Evolutionary conservation across 2,888 invertebrate species (phyloP).

Genomic region (Scaptodrosophila latifasciaeformis): DNA sequence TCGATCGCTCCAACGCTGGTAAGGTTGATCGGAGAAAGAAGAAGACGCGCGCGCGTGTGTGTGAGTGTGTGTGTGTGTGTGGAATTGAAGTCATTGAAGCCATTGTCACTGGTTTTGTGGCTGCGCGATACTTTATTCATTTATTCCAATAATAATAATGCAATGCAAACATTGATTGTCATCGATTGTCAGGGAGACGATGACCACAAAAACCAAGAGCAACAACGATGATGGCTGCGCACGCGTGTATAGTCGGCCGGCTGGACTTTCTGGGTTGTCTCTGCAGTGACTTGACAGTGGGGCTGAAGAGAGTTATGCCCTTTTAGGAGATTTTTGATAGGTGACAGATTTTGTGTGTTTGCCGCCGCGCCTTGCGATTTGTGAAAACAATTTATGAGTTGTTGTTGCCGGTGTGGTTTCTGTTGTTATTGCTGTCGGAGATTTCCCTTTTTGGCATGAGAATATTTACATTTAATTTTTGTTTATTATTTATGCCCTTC

Average conservation of each 20-base stretch:
- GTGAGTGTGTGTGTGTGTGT: conserved; percentile 18
- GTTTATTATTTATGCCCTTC: conserved; percentile 52
- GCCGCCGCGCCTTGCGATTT: conserved; percentile 41
- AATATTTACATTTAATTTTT: conserved; percentile 54
- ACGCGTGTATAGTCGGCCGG: conserved; percentile 32
- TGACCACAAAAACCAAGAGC: background rate
- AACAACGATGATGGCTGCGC: conserved; percentile 6
- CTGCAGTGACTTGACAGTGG: background rate
- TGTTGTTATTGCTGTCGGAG: conserved; percentile 26
- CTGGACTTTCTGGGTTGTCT: background rate
- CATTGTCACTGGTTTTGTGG: conserved; percentile 69
- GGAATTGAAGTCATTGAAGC: conserved; percentile 43
- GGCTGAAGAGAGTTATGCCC: conserved; percentile 55
- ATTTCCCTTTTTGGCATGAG: conserved; percentile 27
- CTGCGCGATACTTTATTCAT: conserved; percentile 69
- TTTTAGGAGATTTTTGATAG: conserved; percentile 73
- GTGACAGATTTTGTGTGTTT: conserved; percentile 70
- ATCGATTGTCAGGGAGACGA: conserved; percentile 58
- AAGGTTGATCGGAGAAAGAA: conserved; percentile 11
- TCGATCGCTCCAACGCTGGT: conserved; percentile 6
- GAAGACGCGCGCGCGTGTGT: conserved; percentile 8
- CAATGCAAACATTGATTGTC: conserved; percentile 73
- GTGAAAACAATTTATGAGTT: conserved; percentile 69
- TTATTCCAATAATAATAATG: conserved; percentile 73
- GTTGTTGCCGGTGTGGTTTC: conserved; percentile 35